Conservation (phyloP, 2,888 invertebrate genomes). For the Tenodera sinensis region DNA sequence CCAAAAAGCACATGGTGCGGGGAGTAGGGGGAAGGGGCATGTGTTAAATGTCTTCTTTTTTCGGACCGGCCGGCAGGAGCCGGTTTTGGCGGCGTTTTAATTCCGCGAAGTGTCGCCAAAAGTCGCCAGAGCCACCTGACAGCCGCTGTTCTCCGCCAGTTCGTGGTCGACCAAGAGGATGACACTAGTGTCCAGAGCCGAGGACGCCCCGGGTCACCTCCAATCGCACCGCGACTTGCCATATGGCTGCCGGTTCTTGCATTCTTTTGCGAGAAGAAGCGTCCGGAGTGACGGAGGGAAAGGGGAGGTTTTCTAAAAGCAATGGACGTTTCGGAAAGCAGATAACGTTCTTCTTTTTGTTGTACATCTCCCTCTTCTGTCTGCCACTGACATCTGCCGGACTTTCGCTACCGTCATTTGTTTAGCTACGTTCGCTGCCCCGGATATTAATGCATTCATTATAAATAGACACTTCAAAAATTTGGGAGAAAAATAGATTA, state of each 20-base stretch:
- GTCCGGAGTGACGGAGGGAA: too few relatives aligned
- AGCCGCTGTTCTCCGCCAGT: background rate
- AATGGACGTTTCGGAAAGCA: background rate
- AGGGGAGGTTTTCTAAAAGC: constrained; percentile 2
- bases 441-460: too few relatives aligned
- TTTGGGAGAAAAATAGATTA: too few relatives aligned
- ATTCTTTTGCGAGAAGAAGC: background rate
- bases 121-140: background rate
- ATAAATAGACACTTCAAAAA: too few relatives aligned
- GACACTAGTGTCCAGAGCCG: background rate
- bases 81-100: background rate
- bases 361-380: background rate
- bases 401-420: background rate
- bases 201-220: background rate
- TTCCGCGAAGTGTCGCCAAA: constrained; percentile 23
- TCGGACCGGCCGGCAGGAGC: background rate
- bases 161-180: background rate
- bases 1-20: background rate
- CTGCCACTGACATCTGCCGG: background rate
- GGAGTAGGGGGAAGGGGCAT: too few relatives aligned
- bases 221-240: background rate
- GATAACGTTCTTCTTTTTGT: background rate
- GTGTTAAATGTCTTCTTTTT: background rate
- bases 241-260: background rate
- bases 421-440: too few relatives aligned